Evolutionary conservation across 1,140 invertebrate genomes (phyloP).

Genomic region (Catajapyx aquilonaris): DNA sequence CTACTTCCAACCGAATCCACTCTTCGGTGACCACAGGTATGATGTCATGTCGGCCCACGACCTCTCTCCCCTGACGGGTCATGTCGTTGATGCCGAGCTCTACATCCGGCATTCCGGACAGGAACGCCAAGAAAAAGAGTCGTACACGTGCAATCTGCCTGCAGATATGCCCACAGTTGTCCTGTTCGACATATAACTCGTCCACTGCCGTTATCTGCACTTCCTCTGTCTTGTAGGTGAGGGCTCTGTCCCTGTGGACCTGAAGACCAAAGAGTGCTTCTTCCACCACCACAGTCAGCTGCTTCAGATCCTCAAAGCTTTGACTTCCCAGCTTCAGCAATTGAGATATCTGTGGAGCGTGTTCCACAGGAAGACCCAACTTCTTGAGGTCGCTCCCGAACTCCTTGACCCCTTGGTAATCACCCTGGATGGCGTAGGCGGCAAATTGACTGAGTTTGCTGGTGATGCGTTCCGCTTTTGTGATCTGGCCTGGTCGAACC

Average conservation of each 20-base stretch:
- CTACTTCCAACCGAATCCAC: conserved; percentile 89
- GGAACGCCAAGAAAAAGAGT: conserved; percentile 86
- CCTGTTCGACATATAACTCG: conserved; percentile 87
- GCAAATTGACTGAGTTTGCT: conserved; percentile 84
- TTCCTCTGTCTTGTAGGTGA: conserved; percentile 96
- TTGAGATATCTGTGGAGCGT: conserved; percentile 89
- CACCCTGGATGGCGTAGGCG: conserved; percentile 77
- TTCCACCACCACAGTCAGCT: conserved; percentile 73
- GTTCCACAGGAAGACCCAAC: conserved; percentile 86
- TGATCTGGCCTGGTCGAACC: conserved; percentile 85
- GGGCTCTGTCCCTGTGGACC: conserved; percentile 65
- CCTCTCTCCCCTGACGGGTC: conserved; percentile 89
- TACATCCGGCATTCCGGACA: conserved; percentile 79
- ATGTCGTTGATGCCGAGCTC: conserved; percentile 96
- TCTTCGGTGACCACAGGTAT: conserved; percentile 98
- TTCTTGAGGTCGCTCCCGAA: conserved; percentile 81
- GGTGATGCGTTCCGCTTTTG: conserved; percentile 75
- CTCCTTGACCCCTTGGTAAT: conserved; percentile 78
- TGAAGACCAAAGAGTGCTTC: conserved; percentile 67
- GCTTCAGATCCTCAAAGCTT: conserved; percentile 70
- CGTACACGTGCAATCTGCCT: conserved; percentile 88
- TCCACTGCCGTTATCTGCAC: conserved; percentile 91
- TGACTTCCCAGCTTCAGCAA: conserved; percentile 88
- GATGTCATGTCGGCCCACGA: conserved; percentile 96
- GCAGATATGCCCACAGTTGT: conserved; percentile 57